These are phyloP conservation scores for Camponotus pennsylvanicus DNA, from an alignment of 1,140 invertebrate species.

Conservation along the genomic window DNA sequence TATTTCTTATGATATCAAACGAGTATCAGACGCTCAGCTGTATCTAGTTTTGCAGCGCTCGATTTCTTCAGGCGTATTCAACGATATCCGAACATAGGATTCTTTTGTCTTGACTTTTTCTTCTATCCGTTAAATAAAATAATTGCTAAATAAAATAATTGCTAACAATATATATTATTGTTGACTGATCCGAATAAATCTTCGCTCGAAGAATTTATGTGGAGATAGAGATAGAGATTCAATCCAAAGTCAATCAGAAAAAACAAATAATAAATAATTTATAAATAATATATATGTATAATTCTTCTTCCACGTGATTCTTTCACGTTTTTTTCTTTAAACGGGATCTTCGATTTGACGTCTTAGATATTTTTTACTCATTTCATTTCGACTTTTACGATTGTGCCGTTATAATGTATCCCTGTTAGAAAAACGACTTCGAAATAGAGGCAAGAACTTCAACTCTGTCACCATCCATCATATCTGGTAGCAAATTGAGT, in stretches of 20 bases:
- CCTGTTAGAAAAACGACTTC: background rate
- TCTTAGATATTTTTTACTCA: background rate
- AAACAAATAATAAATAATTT: conserved; percentile 6
- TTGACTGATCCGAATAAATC: background rate
- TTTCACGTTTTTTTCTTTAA: background rate
- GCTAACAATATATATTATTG: too few relatives aligned
- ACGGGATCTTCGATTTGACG: background rate
- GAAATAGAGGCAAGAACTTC: conserved; percentile 13
- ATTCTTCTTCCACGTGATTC: background rate
- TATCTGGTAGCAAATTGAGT: background rate
- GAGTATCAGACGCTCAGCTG: background rate
- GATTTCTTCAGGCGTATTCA: background rate
- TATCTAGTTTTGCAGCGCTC: background rate
- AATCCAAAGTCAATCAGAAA: background rate
- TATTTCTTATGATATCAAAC: background rate
- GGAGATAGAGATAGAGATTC: background rate
- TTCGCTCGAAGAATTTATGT: background rate
- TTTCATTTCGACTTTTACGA: conserved; percentile 22
- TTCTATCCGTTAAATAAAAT: background rate
- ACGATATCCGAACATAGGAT: background rate
- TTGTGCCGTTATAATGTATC: conserved; percentile 45
- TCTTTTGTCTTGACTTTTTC: background rate
- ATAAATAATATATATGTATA: too few relatives aligned
- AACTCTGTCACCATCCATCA: conserved; percentile 15
- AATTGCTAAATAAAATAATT: too few relatives aligned